Evolutionary conservation across 1,140 invertebrate species (phyloP).

Genomic region (Drosophila pandora): DNA sequence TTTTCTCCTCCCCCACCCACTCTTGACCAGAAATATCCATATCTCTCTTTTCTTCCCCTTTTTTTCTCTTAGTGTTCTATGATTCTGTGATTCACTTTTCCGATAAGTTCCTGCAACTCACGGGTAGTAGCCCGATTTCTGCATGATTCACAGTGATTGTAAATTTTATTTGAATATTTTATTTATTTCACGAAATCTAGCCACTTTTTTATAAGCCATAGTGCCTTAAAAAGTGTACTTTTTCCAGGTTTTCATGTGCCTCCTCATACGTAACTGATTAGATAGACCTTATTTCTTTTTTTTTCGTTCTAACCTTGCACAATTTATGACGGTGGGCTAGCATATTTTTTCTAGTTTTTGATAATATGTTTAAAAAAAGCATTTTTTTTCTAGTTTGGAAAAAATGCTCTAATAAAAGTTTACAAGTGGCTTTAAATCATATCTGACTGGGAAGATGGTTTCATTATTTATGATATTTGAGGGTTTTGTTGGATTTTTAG

Average conservation of each 20-base stretch:
- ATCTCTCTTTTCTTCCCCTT: neutral
- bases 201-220: slow-evolving; percentile 14
- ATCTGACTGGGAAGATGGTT: slow-evolving; percentile 8
- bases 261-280: slow-evolving; percentile 54
- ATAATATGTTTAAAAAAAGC: slow-evolving; percentile 17
- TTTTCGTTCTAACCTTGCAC: slow-evolving; percentile 62
- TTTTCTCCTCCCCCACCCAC: neutral
- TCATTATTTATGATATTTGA: slow-evolving; percentile 16
- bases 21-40: neutral
- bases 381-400: neutral
- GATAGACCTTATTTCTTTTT: slow-evolving; percentile 52
- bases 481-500: neutral
- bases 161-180: slow-evolving; percentile 30
- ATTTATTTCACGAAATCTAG: slow-evolving; percentile 5
- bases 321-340: slow-evolving; percentile 58
- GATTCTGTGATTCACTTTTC: slow-evolving; percentile 20
- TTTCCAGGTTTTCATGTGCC: slow-evolving; percentile 17
- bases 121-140: neutral
- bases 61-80: slow-evolving; percentile 11
- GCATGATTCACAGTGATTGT: slow-evolving; percentile 47
- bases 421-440: slow-evolving; percentile 17
- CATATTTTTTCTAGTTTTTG: slow-evolving; percentile 28
- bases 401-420: slow-evolving; percentile 6
- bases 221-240: slow-evolving; percentile 2
- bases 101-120: slow-evolving; percentile 31